These are phyloP conservation scores for Gari tellinella DNA, from an alignment of 2,888 invertebrate genomes.

Conservation along the genomic window DNA sequence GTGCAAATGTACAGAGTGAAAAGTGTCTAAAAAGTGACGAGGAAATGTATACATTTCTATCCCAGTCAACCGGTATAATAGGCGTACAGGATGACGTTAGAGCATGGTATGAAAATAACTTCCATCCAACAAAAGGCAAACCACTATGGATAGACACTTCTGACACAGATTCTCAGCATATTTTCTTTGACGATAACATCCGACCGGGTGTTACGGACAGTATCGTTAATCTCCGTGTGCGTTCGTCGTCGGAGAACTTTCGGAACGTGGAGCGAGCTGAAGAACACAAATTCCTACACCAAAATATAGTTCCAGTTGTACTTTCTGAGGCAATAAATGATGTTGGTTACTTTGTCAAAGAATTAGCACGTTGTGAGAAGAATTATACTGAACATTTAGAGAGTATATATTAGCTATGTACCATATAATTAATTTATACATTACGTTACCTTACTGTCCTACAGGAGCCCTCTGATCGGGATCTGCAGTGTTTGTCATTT, in stretches of 20 bases:
- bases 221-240: constrained; percentile 50
- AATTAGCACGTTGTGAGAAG: constrained; percentile 47
- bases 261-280: constrained; percentile 35
- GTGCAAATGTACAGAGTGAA: background rate
- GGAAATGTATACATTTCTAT: constrained; percentile 49
- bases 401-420: no score
- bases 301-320: constrained; percentile 50
- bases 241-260: constrained; percentile 18
- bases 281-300: constrained; percentile 46
- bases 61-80: constrained; percentile 31
- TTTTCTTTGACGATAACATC: constrained; percentile 61
- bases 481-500: no score
- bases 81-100: constrained; percentile 46
- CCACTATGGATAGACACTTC: constrained; percentile 47
- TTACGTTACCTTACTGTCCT: no score
- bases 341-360: constrained; percentile 52
- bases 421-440: no score
- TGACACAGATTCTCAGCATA: constrained; percentile 47
- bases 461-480: no score
- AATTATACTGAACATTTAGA: constrained; percentile 9
- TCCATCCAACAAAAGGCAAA: constrained; percentile 50
- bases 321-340: constrained; percentile 55
- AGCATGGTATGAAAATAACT: constrained; percentile 44
- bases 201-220: constrained; percentile 54
- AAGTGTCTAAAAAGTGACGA: constrained; percentile 24